A percentile compares a stretch with the other conserved stretches of the same genome.
Evolutionary conservation across 2,888 invertebrate species (phyloP).

Genomic region (Mycogona germanica): DNA sequence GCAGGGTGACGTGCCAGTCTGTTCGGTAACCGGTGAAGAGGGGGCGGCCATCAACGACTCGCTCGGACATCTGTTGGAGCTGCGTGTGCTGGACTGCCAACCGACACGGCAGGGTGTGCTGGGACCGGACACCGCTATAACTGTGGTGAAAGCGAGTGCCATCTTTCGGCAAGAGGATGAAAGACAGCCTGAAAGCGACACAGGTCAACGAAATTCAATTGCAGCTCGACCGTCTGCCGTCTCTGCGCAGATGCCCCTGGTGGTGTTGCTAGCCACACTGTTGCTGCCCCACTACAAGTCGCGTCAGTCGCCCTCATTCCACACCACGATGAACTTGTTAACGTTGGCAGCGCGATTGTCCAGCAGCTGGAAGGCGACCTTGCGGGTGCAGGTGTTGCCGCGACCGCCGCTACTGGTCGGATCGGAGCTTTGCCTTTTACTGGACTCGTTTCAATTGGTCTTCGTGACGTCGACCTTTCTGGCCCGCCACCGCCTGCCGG

Average conservation of each 20-base stretch:
- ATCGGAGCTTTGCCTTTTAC: neutral
- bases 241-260: neutral
- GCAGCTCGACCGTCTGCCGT: no score
- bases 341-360: no score
- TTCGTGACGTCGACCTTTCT: conserved; percentile 2
- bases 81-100: conserved; percentile 9
- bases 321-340: no score
- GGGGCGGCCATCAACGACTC: neutral
- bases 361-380: conserved; percentile 5
- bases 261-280: neutral
- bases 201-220: no score
- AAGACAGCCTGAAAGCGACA: no score
- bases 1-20: conserved; percentile 3
- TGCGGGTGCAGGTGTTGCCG: conserved; percentile 3
- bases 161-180: neutral
- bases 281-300: no score
- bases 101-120: conserved; percentile 15
- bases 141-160: neutral
- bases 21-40: neutral
- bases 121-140: conserved; percentile 3
- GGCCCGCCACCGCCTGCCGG: neutral
- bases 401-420: neutral
- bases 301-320: no score
- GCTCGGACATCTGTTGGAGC: neutral
- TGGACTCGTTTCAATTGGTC: neutral